Base-by-base conservation (phyloP, 64 coral and sea anemone genomes). In the Catalaphyllia jardinei region DNA sequence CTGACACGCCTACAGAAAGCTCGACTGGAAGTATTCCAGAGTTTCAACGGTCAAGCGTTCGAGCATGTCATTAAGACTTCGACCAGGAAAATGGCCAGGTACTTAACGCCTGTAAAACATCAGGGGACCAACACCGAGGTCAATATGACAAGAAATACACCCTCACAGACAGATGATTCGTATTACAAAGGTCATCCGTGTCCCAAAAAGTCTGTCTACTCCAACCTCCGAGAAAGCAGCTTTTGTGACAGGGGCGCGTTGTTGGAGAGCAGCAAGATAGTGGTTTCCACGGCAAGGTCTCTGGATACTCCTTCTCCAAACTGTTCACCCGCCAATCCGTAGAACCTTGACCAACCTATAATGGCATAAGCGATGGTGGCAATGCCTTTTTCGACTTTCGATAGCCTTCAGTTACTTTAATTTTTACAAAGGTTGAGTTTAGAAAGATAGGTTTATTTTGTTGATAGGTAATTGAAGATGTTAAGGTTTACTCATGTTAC, bases 71-170 rank as follows among this genome's bases (percentile, higher is more conserved):
- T 82, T 28, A 97, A 91, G 79, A 60, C 73, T 19, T 97, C 95
- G 46, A 90, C 88, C 17, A 91, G 92, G 49, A 93, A 86, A 24
- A 75, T 97, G 74, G 95, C 95, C 18, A 97, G 93, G 33, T 93
- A 97, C 86, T 60, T 97, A 49, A 97, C 87, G 52, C 93, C 92
- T 27, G 75, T 77, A 15, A 89, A 89, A 63, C 80, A 38, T 38
- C 54, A 77, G 71, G 79, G 78, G 12, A 93, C 92, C 18, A 77
- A 93, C 35, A 93, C 86, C 27, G 87, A 88, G 24, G 17, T 11
- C 2, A 25, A 80, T 8, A 51, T 65, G 22, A 89, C 79, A 39
- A 84, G 31, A 25, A 93, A 79, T 2, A 89, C 92, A 0, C 86
- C 92, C 12, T 83, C 77, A 46, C 92, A 89, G 71, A 93, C 92